Evolutionary conservation across 1,140 invertebrate species (phyloP), one percentile per base, ranked within the genome.

Genomic region (Calliopsis andreniformis): DNA sequence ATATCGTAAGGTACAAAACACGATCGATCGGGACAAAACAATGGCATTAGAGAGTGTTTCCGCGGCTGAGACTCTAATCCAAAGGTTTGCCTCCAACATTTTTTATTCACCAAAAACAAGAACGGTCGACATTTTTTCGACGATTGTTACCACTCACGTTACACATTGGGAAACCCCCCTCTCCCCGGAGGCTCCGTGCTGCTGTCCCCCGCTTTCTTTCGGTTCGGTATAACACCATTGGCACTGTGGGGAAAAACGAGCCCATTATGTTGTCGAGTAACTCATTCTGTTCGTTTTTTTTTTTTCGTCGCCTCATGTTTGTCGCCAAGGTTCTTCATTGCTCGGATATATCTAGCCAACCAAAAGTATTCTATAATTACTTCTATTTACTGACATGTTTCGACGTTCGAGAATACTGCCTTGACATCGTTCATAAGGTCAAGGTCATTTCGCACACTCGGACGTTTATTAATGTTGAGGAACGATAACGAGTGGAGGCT

Each of bases 1-100:
- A 84, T 87, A 88, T 86, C 76, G 47, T 72, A 80, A 59, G 64
- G 56, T 75, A 82, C 76, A 79, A 84, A 87, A 82, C 82, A 87
- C 82, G 85, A 87, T 88, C 85, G 85, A 88, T 87, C 87, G 83
- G 84, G 77, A 77, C 72, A 80, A 83, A 87, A 86, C 86, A 86
- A 92, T 92, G 91, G 91, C 91, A 87, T 89, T 92, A 84, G 91
- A 92, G 87, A 92, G 91, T 91, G 90, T 91, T 88, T 88, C 86
- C 89, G 89, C 89, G 91, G 88, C 91, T 78, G 91, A 92, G 87
- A 91, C 89, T 89, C 87, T 91, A 86, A 91, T 91, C 66, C 91
- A 91, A 92, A 92, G 91, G 91, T 92, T 92, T 92, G 91, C 89
- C 82, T 89, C 84, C 88, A n/a, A 86, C 63, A 79, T 86, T 89